Base-by-base conservation (phyloP, 2,888 invertebrate genomes). In the Ornithoptera priamus region DNA sequence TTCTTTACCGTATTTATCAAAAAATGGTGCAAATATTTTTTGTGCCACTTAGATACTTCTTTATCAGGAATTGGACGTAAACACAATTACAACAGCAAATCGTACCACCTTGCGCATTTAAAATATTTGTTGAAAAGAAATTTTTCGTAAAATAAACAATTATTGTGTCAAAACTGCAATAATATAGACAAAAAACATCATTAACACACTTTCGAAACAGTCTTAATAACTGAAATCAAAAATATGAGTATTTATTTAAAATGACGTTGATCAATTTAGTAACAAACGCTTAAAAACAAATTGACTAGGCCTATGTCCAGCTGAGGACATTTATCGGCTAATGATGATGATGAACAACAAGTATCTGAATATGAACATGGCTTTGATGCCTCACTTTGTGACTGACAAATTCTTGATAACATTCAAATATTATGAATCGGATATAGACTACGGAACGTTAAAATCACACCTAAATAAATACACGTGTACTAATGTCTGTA, bases 401-500 rank as follows among this genome's bases (percentile, higher is more conserved):
- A 53, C 53, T 53, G 53, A n/a, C 53, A 53, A 53, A n/a, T 53
- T 53, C 53, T 53, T 22, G 22, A 58, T 58, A 58, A 58, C 24
- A 10, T 24, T n/a, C 22, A 7, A 10, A 22, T 15, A 22, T n/a
- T 10, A 22, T 8, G 22, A 58, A n/a, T 2, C 15, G 18, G n/a
- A 0, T 53, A 22, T 24, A 70, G 59, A 67, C 69, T 72, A 76
- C 66, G 61, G 73, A 72, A 79, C 77, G 77, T 84, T 83, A 78
- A 83, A 84, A 84, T 77, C 76, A 78, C 79, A 81, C 85, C 85
- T 71, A 22, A 22, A 22, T 74, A 72, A 71, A 42, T 53, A n/a
- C n/a, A 53, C n/a, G 5, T 18, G 56, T 57, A 20, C 8, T n/a
- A 7, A 58, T 58, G 20, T 62, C 56, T 24, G 8, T 24, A 39